A percentile compares a stretch with the other conserved stretches of the same genome.
These are phyloP conservation scores for Unio pictorum DNA, from an alignment of 2,888 invertebrate genomes.

Conservation along the genomic window DNA sequence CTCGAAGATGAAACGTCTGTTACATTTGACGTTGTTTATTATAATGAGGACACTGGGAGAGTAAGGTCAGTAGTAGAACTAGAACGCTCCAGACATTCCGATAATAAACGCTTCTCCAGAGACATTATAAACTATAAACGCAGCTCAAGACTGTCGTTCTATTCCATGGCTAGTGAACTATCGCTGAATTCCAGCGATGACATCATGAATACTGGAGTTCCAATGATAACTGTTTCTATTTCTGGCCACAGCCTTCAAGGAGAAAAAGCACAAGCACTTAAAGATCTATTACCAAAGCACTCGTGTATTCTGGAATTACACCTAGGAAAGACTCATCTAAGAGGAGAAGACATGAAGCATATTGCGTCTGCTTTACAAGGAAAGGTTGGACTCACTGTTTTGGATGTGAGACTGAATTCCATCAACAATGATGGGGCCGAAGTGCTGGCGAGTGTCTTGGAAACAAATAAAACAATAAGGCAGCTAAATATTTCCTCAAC, in stretches of 20 bases:
- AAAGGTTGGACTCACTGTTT: slow-evolving; percentile 48
- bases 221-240: slow-evolving; percentile 64
- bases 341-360: slow-evolving; percentile 49
- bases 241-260: slow-evolving; percentile 60
- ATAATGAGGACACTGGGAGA: slow-evolving; percentile 53
- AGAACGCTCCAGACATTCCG: slow-evolving; percentile 49
- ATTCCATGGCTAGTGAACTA: slow-evolving; percentile 43
- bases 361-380: slow-evolving; percentile 49
- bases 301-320: slow-evolving; percentile 64
- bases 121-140: slow-evolving; percentile 45
- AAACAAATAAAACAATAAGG: slow-evolving; percentile 50
- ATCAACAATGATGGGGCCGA: slow-evolving; percentile 59
- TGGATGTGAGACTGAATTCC: slow-evolving; percentile 64
- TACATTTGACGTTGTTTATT: slow-evolving; percentile 64
- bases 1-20: slow-evolving; percentile 60
- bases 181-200: slow-evolving; percentile 39
- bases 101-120: slow-evolving; percentile 37
- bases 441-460: slow-evolving; percentile 53
- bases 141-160: slow-evolving; percentile 51
- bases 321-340: slow-evolving; percentile 63
- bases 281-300: slow-evolving; percentile 49
- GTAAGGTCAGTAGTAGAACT: slow-evolving; percentile 62
- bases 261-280: slow-evolving; percentile 50
- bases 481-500: slow-evolving; percentile 64
- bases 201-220: slow-evolving; percentile 48